These are phyloP conservation scores for Hipposideros armiger DNA, from an alignment of 2,113 vertebrate species.

Conservation along the genomic window DNA sequence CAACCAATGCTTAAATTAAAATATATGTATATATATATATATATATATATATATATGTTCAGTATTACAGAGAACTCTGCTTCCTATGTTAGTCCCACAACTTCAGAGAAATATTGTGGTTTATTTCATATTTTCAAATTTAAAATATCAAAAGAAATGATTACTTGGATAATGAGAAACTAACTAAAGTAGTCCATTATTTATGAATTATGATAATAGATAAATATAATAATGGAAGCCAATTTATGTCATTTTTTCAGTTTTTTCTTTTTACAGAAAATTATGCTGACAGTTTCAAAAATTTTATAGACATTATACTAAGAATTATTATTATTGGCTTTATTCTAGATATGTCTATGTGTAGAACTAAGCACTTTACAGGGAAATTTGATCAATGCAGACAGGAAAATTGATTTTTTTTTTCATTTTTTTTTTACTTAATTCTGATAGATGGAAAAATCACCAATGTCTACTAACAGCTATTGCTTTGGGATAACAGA, in stretches of 20 bases:
- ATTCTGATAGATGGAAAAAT: background rate
- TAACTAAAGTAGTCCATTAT: background rate
- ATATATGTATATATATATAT: no score
- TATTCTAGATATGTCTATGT: background rate
- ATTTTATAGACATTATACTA: background rate
- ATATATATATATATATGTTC: background rate
- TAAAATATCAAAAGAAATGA: background rate
- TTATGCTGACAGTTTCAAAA: background rate
- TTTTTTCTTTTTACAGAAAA: constrained; percentile 26
- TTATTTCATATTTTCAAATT: background rate
- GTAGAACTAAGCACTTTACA: background rate
- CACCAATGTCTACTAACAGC: background rate
- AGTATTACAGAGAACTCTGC: background rate
- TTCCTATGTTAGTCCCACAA: background rate
- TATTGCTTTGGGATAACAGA: constrained; percentile 2
- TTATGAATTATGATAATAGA: background rate
- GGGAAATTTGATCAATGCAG: background rate
- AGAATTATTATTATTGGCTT: background rate
- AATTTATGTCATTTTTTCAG: background rate
- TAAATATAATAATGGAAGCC: background rate
- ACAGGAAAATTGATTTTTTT: background rate
- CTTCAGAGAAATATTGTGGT: background rate
- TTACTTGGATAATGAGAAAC: background rate
- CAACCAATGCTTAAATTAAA: background rate
- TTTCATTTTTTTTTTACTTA: background rate